Evolutionary conservation across 2,113 vertebrate species (phyloP).

Genomic region (Dendrocopos noguchii): DNA sequence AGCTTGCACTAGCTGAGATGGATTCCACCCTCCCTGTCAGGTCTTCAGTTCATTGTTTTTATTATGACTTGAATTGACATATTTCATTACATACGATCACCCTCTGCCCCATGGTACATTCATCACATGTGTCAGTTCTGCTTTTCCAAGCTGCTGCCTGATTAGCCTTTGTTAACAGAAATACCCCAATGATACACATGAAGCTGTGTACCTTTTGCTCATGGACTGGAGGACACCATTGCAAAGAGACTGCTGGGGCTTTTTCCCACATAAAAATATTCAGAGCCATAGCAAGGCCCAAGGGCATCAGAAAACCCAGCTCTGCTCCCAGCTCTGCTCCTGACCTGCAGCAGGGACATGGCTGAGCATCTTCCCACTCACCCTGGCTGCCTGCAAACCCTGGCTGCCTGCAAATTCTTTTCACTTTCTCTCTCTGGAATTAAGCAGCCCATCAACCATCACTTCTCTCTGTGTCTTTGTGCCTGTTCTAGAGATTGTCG

Average conservation of each 20-base stretch:
- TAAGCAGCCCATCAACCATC: background rate
- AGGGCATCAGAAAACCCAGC: background rate
- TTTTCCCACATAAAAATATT: background rate
- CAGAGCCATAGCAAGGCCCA: background rate
- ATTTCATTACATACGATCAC: conserved; percentile 22
- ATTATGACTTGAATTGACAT: conserved; percentile 43
- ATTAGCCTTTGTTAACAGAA: conserved; percentile 16
- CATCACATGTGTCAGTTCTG: conserved; percentile 35
- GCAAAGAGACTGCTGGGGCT: background rate
- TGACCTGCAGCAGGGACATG: fast-evolving
- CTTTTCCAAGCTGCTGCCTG: conserved; percentile 51
- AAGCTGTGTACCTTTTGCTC: background rate
- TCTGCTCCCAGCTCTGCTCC: background rate
- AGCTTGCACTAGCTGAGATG: background rate
- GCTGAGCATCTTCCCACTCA: background rate
- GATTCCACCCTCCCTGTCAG: conserved; percentile 35
- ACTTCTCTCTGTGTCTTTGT: background rate
- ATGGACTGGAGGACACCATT: background rate
- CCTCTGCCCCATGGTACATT: background rate
- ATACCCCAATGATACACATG: background rate
- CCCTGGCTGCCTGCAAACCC: background rate
- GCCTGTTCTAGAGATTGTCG: background rate
- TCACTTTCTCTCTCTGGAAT: background rate
- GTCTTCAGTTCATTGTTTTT: background rate
- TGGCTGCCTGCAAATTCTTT: background rate